Base-by-base conservation (phyloP, 2,888 invertebrate genomes). In the Xiphydria camelus region DNA sequence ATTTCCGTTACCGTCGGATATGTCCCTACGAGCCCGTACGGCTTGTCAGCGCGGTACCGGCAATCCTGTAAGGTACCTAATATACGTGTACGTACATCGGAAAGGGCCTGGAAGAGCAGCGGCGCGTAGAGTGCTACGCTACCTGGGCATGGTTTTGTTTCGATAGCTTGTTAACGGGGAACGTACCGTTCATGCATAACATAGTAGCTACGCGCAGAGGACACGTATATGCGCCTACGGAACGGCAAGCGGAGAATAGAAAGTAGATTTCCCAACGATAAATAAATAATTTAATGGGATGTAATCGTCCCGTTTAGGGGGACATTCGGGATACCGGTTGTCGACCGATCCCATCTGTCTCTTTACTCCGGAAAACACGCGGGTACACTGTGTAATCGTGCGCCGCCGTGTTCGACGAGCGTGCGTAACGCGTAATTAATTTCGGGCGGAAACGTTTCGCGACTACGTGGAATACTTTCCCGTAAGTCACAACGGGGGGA, bases 101-200 rank as follows among this genome's bases (percentile, higher is more conserved):
- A n/a, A n/a, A n/a, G n/a, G n/a, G n/a, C n/a, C n/a, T n/a, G n/a
- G n/a, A n/a, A n/a, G n/a, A n/a, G n/a, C n/a, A n/a, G n/a, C n/a
- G n/a, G n/a, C n/a, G n/a, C n/a, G n/a, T n/a, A n/a, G n/a, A n/a
- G n/a, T n/a, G n/a, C n/a, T 29, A 15, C 12, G 14, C 29, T 14
- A 29, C 41, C 47, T 34, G 25, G 26, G 29, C 41, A 33, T 34
- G 51, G 55, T 59, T 62, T 62, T 58, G 59, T 57, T 64, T 48
- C 57, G 62, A 66, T 60, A 57, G 63, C 64, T 68, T 63, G 68
- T 68, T 68, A 68, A 66, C 61, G 52, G 47, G 23, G 48, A 52
- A 55, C 54, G 49, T 53, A 52, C 48, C 58, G 56, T 53, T 59
- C 54, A 54, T 59, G 64, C 62, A 63, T 62, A 62, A 61, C 59